These are phyloP conservation scores for Archivesica marissinica DNA, from an alignment of 1,140 invertebrate species.

Conservation along the genomic window DNA sequence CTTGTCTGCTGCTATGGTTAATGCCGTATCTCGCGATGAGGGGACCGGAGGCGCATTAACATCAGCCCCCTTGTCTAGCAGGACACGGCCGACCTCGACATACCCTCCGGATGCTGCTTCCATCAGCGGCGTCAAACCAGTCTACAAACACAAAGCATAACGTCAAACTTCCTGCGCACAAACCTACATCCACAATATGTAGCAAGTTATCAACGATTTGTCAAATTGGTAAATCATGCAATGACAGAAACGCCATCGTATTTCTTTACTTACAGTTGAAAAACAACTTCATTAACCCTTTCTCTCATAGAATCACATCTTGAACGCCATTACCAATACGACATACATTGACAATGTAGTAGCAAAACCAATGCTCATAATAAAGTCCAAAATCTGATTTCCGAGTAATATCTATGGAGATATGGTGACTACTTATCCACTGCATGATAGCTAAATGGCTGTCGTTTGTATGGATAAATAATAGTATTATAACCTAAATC, in stretches of 20 bases:
- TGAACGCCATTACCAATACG: no score
- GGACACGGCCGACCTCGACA: slow-evolving; percentile 97
- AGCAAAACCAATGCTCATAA: no score
- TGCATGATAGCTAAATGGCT: no score
- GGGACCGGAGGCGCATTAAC: slow-evolving; percentile 99
- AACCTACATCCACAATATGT: not conserved
- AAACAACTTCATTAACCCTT: no score
- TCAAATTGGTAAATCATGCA: not conserved
- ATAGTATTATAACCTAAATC: no score
- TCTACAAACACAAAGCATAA: slow-evolving; percentile 85
- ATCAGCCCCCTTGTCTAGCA: slow-evolving; percentile 98
- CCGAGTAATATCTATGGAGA: no score
- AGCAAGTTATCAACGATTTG: not conserved
- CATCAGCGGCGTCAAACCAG: slow-evolving; percentile 99
- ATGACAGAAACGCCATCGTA: not conserved
- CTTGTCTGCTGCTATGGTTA: slow-evolving; percentile 99
- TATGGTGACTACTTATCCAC: no score
- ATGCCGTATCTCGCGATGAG: slow-evolving; percentile 97
- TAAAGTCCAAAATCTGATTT: no score
- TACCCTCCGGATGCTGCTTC: slow-evolving; percentile 99
- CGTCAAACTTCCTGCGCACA: not conserved
- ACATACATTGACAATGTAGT: no score
- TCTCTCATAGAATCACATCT: no score
- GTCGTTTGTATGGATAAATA: no score
- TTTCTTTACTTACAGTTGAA: no score